These are phyloP conservation scores for Montifringilla adamsi DNA, from an alignment of 2,113 vertebrate species.

Conservation along the genomic window DNA sequence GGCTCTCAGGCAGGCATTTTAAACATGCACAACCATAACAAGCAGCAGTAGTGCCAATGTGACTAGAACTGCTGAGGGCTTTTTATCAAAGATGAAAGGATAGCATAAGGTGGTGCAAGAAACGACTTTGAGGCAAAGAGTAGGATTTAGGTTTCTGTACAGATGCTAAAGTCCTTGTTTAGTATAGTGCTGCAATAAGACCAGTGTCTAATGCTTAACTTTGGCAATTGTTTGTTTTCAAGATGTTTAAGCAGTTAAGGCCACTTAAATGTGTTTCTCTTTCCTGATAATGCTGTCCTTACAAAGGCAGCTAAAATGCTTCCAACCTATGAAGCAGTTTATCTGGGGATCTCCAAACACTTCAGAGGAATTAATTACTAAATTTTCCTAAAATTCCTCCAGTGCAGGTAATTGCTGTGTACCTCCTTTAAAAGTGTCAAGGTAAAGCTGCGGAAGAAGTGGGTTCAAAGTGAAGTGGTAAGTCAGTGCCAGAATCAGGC, in stretches of 20 bases:
- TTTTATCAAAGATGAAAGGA: background rate
- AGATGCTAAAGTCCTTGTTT: background rate
- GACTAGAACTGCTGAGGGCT: background rate
- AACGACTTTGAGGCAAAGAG: background rate
- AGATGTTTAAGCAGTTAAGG: background rate
- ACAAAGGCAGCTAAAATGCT: background rate
- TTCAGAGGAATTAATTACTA: background rate
- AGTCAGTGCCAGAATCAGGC: background rate
- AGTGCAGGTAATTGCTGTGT: background rate
- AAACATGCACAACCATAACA: background rate
- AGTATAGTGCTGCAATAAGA: background rate
- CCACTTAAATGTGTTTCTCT: background rate
- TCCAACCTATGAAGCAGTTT: background rate
- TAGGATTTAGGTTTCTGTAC: background rate
- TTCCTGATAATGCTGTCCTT: background rate
- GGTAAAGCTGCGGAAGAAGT: background rate
- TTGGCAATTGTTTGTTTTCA: background rate
- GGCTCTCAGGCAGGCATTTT: background rate
- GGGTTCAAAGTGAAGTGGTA: background rate
- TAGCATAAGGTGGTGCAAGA: background rate
- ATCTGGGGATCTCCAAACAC: background rate
- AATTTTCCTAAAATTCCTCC: background rate
- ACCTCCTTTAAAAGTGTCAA: background rate
- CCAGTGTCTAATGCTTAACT: background rate
- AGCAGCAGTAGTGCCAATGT: background rate